These are phyloP conservation scores for Leptopilina drosophilae DNA, from an alignment of 2,888 invertebrate genomes.

Conservation along the genomic window DNA sequence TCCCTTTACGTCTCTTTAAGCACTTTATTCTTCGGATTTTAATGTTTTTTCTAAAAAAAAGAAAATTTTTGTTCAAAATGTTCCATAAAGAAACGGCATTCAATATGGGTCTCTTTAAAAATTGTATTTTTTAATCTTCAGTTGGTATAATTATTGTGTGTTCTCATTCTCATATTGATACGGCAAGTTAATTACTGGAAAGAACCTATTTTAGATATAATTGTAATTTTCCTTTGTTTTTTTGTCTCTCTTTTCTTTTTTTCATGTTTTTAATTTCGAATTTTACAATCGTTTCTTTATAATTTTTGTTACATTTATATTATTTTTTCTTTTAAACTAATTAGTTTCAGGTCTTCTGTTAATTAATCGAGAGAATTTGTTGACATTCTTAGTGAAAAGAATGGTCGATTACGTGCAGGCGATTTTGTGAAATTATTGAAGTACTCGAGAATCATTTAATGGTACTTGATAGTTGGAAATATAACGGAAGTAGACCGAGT, in stretches of 20 bases:
- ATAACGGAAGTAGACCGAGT: conserved; percentile 51
- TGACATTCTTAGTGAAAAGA: not conserved
- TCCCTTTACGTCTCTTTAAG: no score
- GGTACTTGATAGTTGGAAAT: conserved; percentile 42
- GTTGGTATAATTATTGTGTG: not conserved
- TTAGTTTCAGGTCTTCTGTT: no score
- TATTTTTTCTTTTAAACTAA: no score
- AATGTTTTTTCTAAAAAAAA: no score
- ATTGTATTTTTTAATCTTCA: not conserved
- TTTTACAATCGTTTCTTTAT: no score
- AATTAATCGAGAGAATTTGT: not conserved
- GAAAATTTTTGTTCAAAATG: no score
- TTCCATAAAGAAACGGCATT: no score
- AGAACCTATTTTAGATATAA: not conserved
- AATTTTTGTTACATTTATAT: no score
- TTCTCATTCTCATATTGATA: conserved; percentile 14
- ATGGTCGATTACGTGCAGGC: no score
- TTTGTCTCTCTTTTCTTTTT: no score
- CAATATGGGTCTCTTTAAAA: not conserved
- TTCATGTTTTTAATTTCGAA: no score
- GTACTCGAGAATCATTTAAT: not conserved
- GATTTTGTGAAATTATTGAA: not conserved
- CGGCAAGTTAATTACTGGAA: not conserved
- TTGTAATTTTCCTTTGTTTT: not conserved
- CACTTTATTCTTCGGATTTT: no score